phyloP scores from a whole-genome alignment of 2,113 vertebrate species.

The Lasiurus cinereus region DNA sequence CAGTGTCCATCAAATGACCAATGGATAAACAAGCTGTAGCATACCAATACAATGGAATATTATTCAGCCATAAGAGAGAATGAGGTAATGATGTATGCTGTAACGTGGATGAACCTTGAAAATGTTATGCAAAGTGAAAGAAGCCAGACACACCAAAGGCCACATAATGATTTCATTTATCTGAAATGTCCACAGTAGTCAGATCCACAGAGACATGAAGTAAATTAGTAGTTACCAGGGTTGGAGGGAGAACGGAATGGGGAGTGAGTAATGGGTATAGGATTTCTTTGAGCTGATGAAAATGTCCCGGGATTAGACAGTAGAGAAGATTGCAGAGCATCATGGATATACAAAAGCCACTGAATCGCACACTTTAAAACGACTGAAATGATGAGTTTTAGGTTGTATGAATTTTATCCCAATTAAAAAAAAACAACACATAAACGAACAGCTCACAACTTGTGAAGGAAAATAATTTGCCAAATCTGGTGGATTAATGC shows the following conservation, averaged over 20 bases:
- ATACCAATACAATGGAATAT: not conserved
- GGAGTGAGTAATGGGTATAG: not conserved
- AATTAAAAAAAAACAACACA: not conserved
- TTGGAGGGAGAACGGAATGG: rapidly evolving
- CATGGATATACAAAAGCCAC: not conserved
- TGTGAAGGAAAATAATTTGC: constrained; percentile 14
- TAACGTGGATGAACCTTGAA: not conserved
- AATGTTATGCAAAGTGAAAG: not conserved
- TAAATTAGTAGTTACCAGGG: not conserved
- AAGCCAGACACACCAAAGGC: not conserved
- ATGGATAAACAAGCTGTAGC: not conserved
- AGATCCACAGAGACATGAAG: not conserved
- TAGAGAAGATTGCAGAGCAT: not conserved
- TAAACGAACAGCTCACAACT: not conserved
- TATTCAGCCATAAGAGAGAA: not conserved
- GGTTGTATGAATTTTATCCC: not conserved
- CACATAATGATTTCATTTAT: not conserved
- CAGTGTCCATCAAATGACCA: not conserved
- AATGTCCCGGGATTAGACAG: not conserved
- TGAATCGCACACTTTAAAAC: not conserved
- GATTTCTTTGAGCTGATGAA: not conserved
- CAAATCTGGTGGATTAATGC: not conserved
- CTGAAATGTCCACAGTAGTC: not conserved
- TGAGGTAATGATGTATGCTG: not conserved
- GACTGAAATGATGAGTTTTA: not conserved